Evolutionary conservation across 2,797 vertebrate species (phyloP), one percentile per base, ranked within the genome.

Genomic region (Hafferia zeledoni): DNA sequence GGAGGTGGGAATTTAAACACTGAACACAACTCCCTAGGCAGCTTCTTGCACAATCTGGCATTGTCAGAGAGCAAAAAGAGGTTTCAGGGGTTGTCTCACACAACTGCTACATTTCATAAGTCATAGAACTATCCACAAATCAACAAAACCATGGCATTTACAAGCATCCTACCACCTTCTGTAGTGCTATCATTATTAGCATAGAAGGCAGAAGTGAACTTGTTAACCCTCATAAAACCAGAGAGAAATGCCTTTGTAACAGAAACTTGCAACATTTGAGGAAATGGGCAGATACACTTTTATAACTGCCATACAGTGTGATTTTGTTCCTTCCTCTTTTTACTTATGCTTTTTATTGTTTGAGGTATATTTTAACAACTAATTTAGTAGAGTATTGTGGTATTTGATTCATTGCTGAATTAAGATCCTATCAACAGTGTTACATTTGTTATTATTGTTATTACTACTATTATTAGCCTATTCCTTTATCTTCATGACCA

Each of bases 401-500:
- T 61, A n/a, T 92, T 83, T 87, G 67, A 65, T 88, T 86, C 35
- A 56, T 81, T 81, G 35, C 35, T 93, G 79, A 89, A 55, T 92
- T 92, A 59, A 44, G 60, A 83, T 76, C 14, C 25, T 46, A 85
- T 71, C 75, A 71, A 53, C 10, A 67, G 10, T 16, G n/a, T 41
- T 50, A 92, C 59, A 65, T 53, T 71, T 68, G 9, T 57, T 74
- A 63, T 79, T 89, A 17, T 83, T 92, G 24, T 72, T 95, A 71
- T 56, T 81, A 56, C 27, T 84, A 31, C 49, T 86, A 56, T 49
- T 85, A 35, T 83, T 91, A 35, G 64, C 83, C 22, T 71, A 69
- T 86, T 83, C 10, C n/a, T 95, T 89, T 86, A 81, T 89, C 57
- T 85, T 86, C 72, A 67, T 61, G 50, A 67, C 79, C 76, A 76